Evolutionary conservation across 1,140 invertebrate genomes (phyloP).

Genomic region (Lordiphosa mommai): DNA sequence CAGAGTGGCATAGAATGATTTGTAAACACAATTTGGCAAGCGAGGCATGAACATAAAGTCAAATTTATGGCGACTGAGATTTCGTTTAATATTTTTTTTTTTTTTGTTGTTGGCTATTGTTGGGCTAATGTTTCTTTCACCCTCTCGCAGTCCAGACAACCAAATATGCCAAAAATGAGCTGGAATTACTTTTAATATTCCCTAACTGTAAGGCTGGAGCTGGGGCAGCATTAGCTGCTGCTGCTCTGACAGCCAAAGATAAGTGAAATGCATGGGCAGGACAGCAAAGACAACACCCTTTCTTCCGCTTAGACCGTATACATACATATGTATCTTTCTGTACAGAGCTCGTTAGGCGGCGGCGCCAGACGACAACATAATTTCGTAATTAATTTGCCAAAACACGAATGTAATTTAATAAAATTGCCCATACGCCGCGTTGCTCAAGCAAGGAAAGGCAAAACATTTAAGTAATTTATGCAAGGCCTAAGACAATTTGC

Average conservation of each 20-base stretch:
- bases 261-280: conserved; percentile 60
- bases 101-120: conserved; percentile 14
- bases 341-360: conserved; percentile 43
- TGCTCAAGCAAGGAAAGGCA: conserved; percentile 18
- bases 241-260: conserved; percentile 56
- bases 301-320: not conserved
- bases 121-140: conserved; percentile 1
- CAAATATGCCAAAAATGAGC: conserved; percentile 71
- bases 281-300: not conserved
- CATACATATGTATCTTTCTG: conserved; percentile 36
- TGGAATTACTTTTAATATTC: conserved; percentile 74
- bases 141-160: conserved; percentile 37
- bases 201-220: conserved; percentile 13
- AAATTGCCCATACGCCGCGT: conserved; percentile 74
- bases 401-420: conserved; percentile 78
- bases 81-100: conserved; percentile 48
- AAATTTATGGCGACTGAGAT: conserved; percentile 70
- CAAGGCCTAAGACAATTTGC: conserved; percentile 57
- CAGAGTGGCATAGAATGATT: conserved; percentile 37
- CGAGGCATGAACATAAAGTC: conserved; percentile 74
- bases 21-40: conserved; percentile 70
- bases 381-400: conserved; percentile 78
- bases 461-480: conserved; percentile 72
- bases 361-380: conserved; percentile 67
- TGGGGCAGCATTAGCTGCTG: conserved; percentile 10